These are phyloP conservation scores for Drosophila yooni DNA, from an alignment of 2,888 invertebrate species.

Conservation along the genomic window DNA sequence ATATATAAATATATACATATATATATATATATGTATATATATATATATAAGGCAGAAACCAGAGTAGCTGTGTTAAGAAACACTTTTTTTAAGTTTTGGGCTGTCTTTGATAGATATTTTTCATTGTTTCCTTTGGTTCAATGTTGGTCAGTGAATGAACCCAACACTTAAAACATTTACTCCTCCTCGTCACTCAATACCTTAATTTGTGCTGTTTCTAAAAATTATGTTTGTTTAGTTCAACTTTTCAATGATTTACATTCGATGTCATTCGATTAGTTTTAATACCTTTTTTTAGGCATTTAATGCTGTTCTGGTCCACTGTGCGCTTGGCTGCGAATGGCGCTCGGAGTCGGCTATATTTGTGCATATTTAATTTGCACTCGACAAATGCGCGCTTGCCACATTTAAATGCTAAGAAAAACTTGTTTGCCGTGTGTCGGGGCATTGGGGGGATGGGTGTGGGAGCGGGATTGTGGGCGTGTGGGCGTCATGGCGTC, in stretches of 20 bases:
- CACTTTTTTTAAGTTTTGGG: background rate
- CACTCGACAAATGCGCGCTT: conserved; percentile 71
- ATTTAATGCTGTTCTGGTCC: conserved; percentile 3
- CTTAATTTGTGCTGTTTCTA: background rate
- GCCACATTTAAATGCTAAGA: conserved; percentile 39
- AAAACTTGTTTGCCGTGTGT: conserved; percentile 16
- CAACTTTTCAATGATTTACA: background rate
- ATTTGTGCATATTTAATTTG: conserved; percentile 77
- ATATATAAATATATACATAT: too few relatives aligned
- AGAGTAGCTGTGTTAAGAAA: background rate
- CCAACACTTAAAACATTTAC: background rate
- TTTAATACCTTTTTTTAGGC: background rate
- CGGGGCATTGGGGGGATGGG: background rate
- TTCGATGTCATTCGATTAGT: background rate
- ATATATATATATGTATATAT: background rate
- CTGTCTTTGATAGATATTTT: background rate
- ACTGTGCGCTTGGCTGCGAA: conserved; percentile 29
- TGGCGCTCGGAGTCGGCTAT: conserved; percentile 43
- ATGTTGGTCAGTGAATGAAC: background rate
- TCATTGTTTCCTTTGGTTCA: background rate
- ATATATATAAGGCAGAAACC: background rate
- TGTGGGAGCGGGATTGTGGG: background rate
- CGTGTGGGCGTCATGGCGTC: background rate
- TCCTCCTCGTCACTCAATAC: background rate
- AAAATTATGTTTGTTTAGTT: background rate